Percentiles rank a stretch among this genome's conserved stretches.
These are phyloP conservation scores for Hydrochoerus hydrochaeris DNA, from an alignment of 2,113 vertebrate genomes.

Conservation along the genomic window DNA sequence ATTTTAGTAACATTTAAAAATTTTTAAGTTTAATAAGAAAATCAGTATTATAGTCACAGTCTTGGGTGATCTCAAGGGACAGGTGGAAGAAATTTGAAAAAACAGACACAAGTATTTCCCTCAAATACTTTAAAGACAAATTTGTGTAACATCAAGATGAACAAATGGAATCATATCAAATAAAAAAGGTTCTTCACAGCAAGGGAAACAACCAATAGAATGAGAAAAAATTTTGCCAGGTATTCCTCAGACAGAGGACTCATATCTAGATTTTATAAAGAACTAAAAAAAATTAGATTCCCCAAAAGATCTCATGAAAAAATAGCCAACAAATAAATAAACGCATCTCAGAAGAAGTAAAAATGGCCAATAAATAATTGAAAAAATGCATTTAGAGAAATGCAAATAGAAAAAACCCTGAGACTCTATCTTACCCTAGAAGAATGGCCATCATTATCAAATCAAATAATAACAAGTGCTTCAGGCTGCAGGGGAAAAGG, in stretches of 20 bases:
- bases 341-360: neutral
- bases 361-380: neutral
- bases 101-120: neutral
- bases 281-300: neutral
- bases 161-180: neutral
- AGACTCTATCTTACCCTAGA: neutral
- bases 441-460: neutral
- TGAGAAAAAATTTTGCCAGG: neutral
- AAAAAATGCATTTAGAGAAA: neutral
- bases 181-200: neutral
- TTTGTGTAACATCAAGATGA: neutral
- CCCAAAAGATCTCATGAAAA: neutral
- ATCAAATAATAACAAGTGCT: neutral
- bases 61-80: neutral
- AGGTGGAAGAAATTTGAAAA: conserved; percentile 1
- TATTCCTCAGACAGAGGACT: neutral
- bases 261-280: neutral
- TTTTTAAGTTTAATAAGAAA: conserved; percentile 39
- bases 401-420: neutral
- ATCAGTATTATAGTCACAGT: conserved; percentile 12
- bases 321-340: neutral
- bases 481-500: neutral
- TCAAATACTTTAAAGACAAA: neutral
- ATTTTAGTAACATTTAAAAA: conserved; percentile 5
- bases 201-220: neutral